Percentiles rank a stretch among this genome's conserved stretches.
These are phyloP conservation scores for Luscinia luscinia DNA, from an alignment of 2,797 vertebrate species.

Conservation along the genomic window DNA sequence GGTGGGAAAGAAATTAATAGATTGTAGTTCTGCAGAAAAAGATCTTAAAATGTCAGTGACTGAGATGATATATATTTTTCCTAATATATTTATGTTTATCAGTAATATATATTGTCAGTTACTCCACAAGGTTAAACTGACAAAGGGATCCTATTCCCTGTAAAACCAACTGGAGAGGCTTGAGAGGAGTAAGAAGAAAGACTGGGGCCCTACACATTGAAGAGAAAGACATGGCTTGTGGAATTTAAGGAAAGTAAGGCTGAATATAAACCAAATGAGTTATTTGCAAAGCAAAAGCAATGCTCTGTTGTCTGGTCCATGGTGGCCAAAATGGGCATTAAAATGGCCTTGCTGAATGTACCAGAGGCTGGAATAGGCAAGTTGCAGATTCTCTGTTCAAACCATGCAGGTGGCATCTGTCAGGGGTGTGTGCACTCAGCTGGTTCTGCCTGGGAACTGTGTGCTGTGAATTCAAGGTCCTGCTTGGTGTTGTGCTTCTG, in stretches of 20 bases:
- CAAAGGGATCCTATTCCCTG: background rate
- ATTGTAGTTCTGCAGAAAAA: background rate
- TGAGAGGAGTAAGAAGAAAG: background rate
- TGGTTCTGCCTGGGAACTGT: background rate
- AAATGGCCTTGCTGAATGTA: background rate
- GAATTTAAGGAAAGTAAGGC: background rate
- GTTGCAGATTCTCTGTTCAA: background rate
- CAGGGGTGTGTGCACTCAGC: background rate
- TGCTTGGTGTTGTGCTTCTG: background rate
- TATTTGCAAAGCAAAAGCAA: background rate
- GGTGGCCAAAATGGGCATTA: fast-evolving
- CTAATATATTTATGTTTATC: background rate
- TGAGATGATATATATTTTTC: background rate
- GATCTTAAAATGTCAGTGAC: background rate
- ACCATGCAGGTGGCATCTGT: fast-evolving
- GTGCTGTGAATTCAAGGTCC: background rate
- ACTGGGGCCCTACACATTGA: background rate
- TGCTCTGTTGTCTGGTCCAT: background rate
- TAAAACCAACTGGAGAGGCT: background rate
- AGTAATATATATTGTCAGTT: background rate
- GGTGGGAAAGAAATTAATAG: background rate
- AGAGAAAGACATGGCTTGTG: background rate
- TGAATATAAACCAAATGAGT: background rate
- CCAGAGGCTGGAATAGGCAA: background rate
- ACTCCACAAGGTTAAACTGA: background rate